A percentile compares a stretch with the other conserved stretches of the same genome.
phyloP scores from a whole-genome alignment of 2,888 invertebrate species.

The Hemaris fuciformis region DNA sequence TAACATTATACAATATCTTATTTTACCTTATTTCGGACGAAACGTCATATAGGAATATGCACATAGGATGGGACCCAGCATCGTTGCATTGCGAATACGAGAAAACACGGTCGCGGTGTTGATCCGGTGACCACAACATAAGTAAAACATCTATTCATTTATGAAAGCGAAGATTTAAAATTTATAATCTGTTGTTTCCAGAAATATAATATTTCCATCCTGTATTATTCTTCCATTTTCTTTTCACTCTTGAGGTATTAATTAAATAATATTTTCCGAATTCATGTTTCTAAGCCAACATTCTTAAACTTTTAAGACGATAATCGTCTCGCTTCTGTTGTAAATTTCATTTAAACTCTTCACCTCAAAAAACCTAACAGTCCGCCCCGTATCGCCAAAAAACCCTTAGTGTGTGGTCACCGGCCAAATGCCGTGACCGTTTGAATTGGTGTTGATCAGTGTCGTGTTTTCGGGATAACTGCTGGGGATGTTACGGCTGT shows the following conservation, averaged over 20 bases:
- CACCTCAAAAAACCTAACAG: neutral
- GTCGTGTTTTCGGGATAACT: neutral
- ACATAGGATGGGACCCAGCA: neutral
- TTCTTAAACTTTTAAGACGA: no score
- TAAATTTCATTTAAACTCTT: neutral
- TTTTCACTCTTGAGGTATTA: no score
- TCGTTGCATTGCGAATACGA: neutral
- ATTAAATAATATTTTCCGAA: no score
- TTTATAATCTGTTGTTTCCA: no score
- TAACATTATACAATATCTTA: no score
- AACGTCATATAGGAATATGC: no score
- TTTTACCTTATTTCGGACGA: no score
- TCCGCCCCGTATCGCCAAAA: neutral
- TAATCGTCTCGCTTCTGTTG: no score
- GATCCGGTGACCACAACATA: neutral
- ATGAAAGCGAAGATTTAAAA: no score
- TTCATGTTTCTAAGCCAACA: no score
- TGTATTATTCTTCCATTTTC: no score
- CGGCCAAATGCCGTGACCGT: conserved; percentile 4
- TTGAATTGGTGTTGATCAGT: neutral
- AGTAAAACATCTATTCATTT: neutral
- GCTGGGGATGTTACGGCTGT: conserved; percentile 4
- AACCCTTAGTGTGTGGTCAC: neutral
- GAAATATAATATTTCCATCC: no score
- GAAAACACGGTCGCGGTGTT: neutral